A percentile compares a stretch with the other conserved stretches of the same genome.
These are phyloP conservation scores for Phaenicophaeus curvirostris DNA, from an alignment of 2,797 vertebrate genomes.

Conservation along the genomic window DNA sequence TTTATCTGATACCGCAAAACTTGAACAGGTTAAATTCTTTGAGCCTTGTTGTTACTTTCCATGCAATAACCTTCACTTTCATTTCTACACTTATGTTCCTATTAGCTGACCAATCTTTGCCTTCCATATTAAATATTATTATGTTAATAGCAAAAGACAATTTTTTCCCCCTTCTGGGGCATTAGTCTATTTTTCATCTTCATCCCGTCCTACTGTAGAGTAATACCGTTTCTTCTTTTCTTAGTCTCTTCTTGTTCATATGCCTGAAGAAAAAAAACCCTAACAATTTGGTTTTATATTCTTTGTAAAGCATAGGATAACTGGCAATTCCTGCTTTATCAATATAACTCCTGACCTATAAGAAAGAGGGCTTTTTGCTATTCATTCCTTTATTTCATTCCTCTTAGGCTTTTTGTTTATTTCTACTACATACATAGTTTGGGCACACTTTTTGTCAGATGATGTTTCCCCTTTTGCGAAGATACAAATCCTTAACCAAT, in stretches of 20 bases:
- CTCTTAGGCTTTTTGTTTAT: background rate
- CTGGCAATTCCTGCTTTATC: background rate
- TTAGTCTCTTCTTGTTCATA: background rate
- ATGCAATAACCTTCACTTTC: background rate
- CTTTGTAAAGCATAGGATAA: background rate
- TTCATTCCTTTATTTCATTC: background rate
- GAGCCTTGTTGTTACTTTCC: background rate
- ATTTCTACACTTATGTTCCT: background rate
- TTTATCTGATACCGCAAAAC: background rate
- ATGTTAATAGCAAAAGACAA: background rate
- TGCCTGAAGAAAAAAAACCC: background rate
- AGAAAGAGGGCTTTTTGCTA: background rate
- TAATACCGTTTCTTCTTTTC: background rate
- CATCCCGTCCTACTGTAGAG: background rate
- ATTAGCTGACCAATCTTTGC: background rate
- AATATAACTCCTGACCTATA: background rate
- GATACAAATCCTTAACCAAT: background rate
- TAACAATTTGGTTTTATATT: background rate
- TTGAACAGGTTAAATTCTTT: background rate
- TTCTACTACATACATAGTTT: background rate
- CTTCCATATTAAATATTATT: background rate
- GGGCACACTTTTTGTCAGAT: background rate
- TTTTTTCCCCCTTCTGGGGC: background rate
- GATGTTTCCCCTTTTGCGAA: background rate
- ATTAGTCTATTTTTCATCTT: background rate